Conservation (phyloP, 2,113 vertebrate species). For the Limnothrissa miodon region DNA sequence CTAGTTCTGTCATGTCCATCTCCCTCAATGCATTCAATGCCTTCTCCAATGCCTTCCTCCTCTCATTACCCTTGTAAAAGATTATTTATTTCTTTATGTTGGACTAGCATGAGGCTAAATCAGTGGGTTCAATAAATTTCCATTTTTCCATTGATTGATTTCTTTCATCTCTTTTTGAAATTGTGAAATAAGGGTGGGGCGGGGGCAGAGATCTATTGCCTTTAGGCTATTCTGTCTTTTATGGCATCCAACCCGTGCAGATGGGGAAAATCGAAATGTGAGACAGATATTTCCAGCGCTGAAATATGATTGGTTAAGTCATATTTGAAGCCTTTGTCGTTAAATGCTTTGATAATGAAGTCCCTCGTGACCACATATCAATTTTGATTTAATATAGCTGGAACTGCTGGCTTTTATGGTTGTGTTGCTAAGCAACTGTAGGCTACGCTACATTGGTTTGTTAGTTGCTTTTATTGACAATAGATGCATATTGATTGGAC, state of each 20-base stretch:
- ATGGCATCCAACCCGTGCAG: neutral
- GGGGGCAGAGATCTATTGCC: neutral
- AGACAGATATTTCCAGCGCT: neutral
- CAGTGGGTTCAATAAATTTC: neutral
- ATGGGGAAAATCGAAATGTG: neutral
- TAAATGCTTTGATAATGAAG: neutral
- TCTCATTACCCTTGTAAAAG: neutral
- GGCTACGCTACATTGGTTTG: neutral
- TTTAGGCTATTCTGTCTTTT: neutral
- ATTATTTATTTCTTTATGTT: neutral
- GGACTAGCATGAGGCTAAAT: neutral
- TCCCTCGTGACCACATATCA: neutral
- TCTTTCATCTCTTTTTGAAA: neutral
- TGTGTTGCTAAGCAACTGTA: neutral
- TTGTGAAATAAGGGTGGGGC: neutral
- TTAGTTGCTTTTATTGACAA: neutral
- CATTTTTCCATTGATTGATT: neutral
- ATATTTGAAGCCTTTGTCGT: neutral
- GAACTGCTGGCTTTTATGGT: neutral
- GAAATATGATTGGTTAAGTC: neutral
- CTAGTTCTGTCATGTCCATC: neutral
- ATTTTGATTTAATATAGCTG: neutral
- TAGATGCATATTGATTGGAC: neutral
- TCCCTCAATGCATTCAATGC: neutral
- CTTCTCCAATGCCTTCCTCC: neutral